These are phyloP conservation scores for Therioaphis trifolii DNA, from an alignment of 2,888 invertebrate species.

Conservation along the genomic window DNA sequence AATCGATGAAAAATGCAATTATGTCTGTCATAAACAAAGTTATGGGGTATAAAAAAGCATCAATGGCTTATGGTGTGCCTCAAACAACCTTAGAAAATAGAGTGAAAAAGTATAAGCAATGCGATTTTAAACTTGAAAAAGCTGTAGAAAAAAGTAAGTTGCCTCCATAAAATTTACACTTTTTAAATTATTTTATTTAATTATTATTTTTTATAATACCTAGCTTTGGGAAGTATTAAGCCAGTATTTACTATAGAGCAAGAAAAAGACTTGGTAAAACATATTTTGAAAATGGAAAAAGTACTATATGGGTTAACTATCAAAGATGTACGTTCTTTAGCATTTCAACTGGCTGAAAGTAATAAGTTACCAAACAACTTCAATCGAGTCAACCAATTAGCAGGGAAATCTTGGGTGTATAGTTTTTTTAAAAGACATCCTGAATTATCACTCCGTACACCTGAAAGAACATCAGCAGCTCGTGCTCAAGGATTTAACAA, in stretches of 20 bases:
- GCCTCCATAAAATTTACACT: neutral
- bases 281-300: neutral
- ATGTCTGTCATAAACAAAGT: neutral
- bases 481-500: neutral
- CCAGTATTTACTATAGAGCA: too few species aligned
- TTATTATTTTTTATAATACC: neutral
- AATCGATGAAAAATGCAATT: neutral
- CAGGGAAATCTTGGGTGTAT: neutral
- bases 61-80: neutral
- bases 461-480: neutral
- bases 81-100: neutral
- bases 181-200: neutral
- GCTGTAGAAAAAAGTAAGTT: neutral
- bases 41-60: slow-evolving; percentile 7
- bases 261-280: neutral
- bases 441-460: neutral
- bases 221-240: too few species aligned
- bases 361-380: neutral
- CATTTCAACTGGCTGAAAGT: neutral
- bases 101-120: neutral
- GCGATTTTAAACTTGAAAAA: neutral
- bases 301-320: neutral
- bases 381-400: neutral
- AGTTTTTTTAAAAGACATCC: neutral
- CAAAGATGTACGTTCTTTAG: neutral